phyloP scores from a whole-genome alignment of 2,888 invertebrate species.

The Margaritifera margaritifera region DNA sequence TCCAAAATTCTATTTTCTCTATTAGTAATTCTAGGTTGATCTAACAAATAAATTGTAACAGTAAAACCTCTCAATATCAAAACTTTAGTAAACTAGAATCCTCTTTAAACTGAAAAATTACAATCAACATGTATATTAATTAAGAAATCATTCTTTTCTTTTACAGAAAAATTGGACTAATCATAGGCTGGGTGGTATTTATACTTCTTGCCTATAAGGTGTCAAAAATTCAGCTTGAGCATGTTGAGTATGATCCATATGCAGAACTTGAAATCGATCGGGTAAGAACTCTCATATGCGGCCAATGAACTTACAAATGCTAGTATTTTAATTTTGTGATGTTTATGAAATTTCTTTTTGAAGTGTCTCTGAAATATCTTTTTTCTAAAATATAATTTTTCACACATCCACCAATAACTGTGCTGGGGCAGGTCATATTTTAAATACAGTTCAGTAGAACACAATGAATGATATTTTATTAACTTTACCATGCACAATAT shows the following conservation, averaged over 20 bases:
- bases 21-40: too few relatives aligned
- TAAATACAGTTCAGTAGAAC: not conserved
- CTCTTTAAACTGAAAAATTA: too few relatives aligned
- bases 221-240: constrained; percentile 97
- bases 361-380: not conserved
- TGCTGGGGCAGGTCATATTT: not conserved
- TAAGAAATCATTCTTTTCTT: constrained; percentile 5
- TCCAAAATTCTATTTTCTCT: too few relatives aligned
- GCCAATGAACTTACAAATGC: too few relatives aligned
- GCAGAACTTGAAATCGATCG: constrained; percentile 92
- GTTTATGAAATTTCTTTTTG: not conserved
- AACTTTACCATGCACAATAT: too few relatives aligned
- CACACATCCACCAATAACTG: not conserved
- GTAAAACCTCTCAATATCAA: too few relatives aligned
- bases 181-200: constrained; percentile 74
- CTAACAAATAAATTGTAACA: too few relatives aligned
- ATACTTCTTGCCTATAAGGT: constrained; percentile 74
- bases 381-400: too few relatives aligned
- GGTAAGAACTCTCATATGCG: constrained; percentile 74
- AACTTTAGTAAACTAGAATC: too few relatives aligned
- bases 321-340: not conserved
- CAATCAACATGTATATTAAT: too few relatives aligned
- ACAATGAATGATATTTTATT: too few relatives aligned
- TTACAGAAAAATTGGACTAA: constrained; percentile 78
- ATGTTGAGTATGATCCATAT: constrained; percentile 99